phyloP scores from a whole-genome alignment of 2,888 invertebrate genomes.

The Abrostola tripartita region DNA sequence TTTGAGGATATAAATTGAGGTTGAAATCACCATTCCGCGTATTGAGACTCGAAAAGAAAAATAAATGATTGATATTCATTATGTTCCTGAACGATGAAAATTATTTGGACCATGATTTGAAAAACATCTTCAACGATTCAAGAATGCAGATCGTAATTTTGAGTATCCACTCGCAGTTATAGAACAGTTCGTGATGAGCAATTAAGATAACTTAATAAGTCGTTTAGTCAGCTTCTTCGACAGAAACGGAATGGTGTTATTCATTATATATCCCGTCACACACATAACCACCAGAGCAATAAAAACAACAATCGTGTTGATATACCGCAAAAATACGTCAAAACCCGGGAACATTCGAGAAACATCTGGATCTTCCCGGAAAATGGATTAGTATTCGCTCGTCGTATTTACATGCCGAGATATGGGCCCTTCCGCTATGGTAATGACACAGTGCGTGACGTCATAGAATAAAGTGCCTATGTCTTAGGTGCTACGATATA shows the following conservation, averaged over 20 bases:
- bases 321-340: slow-evolving; percentile 22
- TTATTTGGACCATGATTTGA: no score
- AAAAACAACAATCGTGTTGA: slow-evolving; percentile 22
- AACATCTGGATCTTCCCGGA: slow-evolving; percentile 29
- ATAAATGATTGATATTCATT: not conserved
- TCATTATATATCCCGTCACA: not conserved
- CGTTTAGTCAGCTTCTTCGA: no score
- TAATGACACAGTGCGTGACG: slow-evolving; percentile 51
- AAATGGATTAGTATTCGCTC: slow-evolving; percentile 48
- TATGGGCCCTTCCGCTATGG: slow-evolving; percentile 43
- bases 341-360: slow-evolving; percentile 14
- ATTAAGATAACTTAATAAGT: no score
- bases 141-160: no score
- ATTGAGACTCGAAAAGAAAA: not conserved
- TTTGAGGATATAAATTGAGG: slow-evolving; percentile 21
- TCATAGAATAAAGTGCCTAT: slow-evolving; percentile 47
- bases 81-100: not conserved
- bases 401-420: slow-evolving; percentile 49
- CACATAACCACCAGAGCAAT: slow-evolving; percentile 2
- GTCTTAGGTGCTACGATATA: slow-evolving; percentile 39
- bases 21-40: slow-evolving; percentile 9
- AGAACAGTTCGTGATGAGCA: no score
- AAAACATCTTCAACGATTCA: no score
- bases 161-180: no score
- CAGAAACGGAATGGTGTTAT: no score